Evolutionary conservation across 2,888 invertebrate species (phyloP).

Genomic region (Sabatieria punctata): DNA sequence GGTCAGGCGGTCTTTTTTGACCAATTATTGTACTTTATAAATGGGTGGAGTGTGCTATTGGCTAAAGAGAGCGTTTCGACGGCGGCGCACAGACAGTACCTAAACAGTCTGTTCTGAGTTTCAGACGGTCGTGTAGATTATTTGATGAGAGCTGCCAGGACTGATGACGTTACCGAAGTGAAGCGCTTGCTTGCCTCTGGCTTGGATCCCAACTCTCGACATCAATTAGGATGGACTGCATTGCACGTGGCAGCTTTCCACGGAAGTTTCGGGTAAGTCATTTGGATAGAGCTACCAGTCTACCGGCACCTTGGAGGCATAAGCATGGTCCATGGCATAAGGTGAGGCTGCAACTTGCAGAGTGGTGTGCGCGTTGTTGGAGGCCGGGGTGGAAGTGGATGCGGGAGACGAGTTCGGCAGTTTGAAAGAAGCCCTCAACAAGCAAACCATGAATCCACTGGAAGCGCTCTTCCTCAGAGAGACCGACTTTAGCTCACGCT

Average conservation of each 20-base stretch:
- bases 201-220: slow-evolving; percentile 43
- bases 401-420: slow-evolving; percentile 2
- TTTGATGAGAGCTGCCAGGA: not conserved
- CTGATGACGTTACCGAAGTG: not conserved
- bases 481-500: slow-evolving; percentile 56
- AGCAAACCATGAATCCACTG: not conserved
- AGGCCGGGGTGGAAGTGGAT: slow-evolving; percentile 8
- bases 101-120: no score
- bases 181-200: not conserved
- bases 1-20: no score
- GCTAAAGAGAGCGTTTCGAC: no score
- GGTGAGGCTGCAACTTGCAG: not conserved
- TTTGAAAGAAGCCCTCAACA: not conserved
- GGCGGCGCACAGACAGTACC: no score
- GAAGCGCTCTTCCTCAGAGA: slow-evolving; percentile 45
- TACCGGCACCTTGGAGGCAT: not conserved
- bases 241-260: slow-evolving; percentile 67
- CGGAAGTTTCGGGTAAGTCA: slow-evolving; percentile 38
- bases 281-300: not conserved
- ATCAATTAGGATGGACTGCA: slow-evolving; percentile 67
- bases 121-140: no score
- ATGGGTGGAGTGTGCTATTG: no score
- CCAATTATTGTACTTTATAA: no score
- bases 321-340: not conserved
- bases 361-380: not conserved